These are phyloP conservation scores for Ephydatia muelleri DNA, from an alignment of 37 sponge, comb jelly and placozoan species.

Conservation along the genomic window DNA sequence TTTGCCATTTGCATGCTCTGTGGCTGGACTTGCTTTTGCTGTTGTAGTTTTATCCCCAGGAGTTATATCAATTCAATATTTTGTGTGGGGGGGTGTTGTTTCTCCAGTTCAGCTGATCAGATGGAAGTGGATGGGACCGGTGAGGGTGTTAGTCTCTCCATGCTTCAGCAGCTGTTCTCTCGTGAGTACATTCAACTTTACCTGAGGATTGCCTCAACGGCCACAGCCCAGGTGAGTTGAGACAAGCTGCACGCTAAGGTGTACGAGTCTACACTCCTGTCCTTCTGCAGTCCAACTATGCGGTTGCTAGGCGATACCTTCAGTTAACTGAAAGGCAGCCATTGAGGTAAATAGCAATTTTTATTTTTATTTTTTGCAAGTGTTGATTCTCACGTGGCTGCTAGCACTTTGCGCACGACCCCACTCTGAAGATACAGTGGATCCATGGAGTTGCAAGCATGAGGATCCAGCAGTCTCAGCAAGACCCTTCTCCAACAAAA, in stretches of 20 bases:
- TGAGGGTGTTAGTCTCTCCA: conserved; percentile 13
- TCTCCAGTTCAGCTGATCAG: conserved; percentile 12
- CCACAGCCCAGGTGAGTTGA: conserved; percentile 54
- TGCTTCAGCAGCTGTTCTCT: conserved; percentile 45
- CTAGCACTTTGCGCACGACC: conserved; percentile 50
- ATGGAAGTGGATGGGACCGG: conserved; percentile 50
- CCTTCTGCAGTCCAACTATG: conserved; percentile 70
- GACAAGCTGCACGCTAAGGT: not conserved
- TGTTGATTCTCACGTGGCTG: not conserved
- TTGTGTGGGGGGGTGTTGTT: not conserved
- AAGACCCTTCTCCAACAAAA: conserved; percentile 71
- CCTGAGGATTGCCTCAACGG: conserved; percentile 77
- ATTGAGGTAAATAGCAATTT: conserved; percentile 34
- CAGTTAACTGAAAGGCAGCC: conserved; percentile 66
- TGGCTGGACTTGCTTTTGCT: too few species aligned
- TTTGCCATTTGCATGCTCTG: too few species aligned
- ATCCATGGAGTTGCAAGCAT: conserved; percentile 73
- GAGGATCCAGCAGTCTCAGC: conserved; percentile 53
- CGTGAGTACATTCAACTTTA: conserved; percentile 69
- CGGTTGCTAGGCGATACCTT: conserved; percentile 74
- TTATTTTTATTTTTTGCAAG: not conserved
- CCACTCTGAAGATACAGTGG: conserved; percentile 55
- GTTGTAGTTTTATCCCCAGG: too few species aligned
- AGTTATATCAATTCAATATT: not conserved
- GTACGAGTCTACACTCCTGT: not conserved